Percentiles rank a stretch among this genome's conserved stretches.
phyloP scores from a whole-genome alignment of 1,140 invertebrate species.

The Saccostrea glomerata region DNA sequence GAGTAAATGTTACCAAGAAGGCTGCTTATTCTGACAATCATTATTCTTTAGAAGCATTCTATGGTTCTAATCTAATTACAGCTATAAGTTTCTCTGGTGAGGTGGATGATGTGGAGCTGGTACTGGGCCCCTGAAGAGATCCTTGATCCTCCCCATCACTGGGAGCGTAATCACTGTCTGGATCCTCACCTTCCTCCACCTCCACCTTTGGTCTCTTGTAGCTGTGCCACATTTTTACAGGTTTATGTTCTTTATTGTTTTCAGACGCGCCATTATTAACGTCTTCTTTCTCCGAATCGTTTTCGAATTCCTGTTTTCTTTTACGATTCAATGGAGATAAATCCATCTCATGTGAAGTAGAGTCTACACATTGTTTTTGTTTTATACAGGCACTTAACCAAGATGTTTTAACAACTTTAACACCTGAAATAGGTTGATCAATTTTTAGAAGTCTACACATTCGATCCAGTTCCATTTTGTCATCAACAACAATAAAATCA shows the following conservation, averaged over 20 bases:
- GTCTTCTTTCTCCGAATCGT: conserved; percentile 20
- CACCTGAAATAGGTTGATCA: conserved; percentile 57
- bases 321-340: conserved; percentile 5
- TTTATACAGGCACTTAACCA: conserved; percentile 77
- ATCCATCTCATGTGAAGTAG: conserved; percentile 56
- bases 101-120: conserved; percentile 54
- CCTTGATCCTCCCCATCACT: conserved; percentile 69
- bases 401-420: conserved; percentile 70
- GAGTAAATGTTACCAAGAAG: too few relatives aligned
- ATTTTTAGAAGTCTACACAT: conserved; percentile 70
- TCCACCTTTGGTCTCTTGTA: conserved; percentile 54
- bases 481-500: conserved; percentile 74
- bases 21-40: too few relatives aligned
- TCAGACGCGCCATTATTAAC: not conserved
- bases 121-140: not conserved
- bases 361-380: conserved; percentile 63
- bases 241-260: conserved; percentile 35
- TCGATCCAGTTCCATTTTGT: conserved; percentile 72
- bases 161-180: conserved; percentile 72
- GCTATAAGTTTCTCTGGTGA: conserved; percentile 60
- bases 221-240: conserved; percentile 63
- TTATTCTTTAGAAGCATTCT: too few relatives aligned
- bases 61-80: too few relatives aligned
- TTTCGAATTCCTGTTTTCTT: conserved; percentile 37
- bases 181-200: conserved; percentile 42